These are phyloP conservation scores for Myzus persicae DNA, from an alignment of 1,140 invertebrate genomes.

Conservation along the genomic window DNA sequence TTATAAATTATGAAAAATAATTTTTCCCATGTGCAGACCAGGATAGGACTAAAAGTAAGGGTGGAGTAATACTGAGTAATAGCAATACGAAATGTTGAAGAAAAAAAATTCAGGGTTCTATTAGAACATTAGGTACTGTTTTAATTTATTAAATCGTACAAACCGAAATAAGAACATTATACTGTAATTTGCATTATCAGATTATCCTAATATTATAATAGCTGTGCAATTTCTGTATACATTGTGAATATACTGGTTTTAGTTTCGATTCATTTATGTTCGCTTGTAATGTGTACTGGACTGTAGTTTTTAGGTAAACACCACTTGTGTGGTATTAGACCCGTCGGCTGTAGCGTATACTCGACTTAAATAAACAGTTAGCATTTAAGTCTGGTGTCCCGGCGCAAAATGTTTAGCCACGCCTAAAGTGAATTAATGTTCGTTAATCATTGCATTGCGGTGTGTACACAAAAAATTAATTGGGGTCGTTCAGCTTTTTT, in stretches of 20 bases:
- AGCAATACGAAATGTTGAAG: not conserved
- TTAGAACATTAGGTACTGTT: too few species aligned
- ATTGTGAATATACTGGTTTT: not conserved
- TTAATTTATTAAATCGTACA: not conserved
- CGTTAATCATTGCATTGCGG: not conserved
- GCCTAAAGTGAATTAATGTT: not conserved
- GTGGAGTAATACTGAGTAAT: not conserved
- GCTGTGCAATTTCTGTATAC: not conserved
- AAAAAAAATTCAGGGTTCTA: not conserved
- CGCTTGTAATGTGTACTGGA: not conserved
- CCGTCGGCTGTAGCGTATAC: not conserved
- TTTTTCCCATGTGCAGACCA: not conserved
- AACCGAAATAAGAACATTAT: not conserved
- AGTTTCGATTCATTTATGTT: not conserved
- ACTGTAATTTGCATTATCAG: not conserved
- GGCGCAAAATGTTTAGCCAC: not conserved
- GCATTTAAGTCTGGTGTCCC: not conserved
- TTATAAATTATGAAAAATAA: not conserved
- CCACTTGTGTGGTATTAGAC: not conserved
- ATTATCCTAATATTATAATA: not conserved
- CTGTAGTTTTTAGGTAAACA: not conserved
- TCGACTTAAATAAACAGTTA: conserved; percentile 5
- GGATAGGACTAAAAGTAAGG: not conserved
- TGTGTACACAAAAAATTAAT: not conserved
- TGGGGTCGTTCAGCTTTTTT: not conserved